Evolutionary conservation across 2,113 vertebrate species (phyloP).

Genomic region (Brachyhypopomus gauderio): DNA sequence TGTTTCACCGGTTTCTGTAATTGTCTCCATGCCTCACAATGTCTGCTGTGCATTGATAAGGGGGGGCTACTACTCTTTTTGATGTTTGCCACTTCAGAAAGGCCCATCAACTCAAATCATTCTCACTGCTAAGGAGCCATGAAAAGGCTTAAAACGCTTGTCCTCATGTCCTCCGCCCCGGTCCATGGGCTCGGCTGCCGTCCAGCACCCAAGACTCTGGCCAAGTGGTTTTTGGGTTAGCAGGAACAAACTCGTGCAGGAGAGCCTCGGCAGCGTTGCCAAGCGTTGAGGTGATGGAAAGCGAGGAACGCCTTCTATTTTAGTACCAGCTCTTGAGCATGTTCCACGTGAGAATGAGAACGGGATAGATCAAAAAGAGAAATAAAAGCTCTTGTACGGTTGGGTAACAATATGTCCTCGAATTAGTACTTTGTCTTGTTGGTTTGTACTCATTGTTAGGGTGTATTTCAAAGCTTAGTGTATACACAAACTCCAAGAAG

Average conservation of each 20-base stretch:
- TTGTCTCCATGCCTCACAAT: neutral
- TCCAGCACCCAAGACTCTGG: constrained; percentile 25
- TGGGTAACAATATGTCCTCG: neutral
- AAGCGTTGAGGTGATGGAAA: constrained; percentile 11
- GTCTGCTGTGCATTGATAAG: neutral
- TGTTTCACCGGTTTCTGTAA: constrained; percentile 3
- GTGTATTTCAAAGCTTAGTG: constrained; percentile 14
- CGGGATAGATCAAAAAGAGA: neutral
- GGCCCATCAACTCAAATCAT: neutral
- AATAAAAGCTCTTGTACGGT: neutral
- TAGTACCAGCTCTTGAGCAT: neutral
- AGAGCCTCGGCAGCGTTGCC: neutral
- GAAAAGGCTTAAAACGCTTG: neutral
- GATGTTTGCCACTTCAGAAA: neutral
- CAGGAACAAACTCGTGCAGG: neutral
- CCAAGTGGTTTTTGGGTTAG: constrained; percentile 19
- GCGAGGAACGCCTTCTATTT: neutral
- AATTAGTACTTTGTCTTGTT: neutral
- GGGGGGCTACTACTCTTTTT: neutral
- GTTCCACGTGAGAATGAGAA: neutral
- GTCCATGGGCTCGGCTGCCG: neutral
- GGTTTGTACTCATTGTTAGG: neutral
- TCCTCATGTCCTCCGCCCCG: neutral
- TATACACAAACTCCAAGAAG: constrained; percentile 1
- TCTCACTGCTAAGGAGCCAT: neutral